A percentile compares a stretch with the other conserved stretches of the same genome.
Evolutionary conservation across 1,140 invertebrate species (phyloP).

Genomic region (Nixonia krombeini): DNA sequence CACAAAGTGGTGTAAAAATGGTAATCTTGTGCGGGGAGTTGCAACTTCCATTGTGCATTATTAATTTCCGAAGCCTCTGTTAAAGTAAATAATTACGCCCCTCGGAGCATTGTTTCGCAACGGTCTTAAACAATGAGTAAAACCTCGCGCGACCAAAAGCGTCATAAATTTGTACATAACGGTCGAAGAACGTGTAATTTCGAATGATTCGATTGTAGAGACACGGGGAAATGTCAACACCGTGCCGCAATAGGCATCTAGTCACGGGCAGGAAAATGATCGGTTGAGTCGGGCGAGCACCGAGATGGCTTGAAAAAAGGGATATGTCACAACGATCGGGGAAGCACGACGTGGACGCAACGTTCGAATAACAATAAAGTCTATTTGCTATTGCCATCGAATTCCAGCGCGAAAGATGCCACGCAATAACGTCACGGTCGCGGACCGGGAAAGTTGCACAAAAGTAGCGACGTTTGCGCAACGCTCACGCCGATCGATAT

Average conservation of each 20-base stretch:
- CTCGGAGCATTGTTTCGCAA: too few species aligned
- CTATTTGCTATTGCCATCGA: slow-evolving; percentile 20
- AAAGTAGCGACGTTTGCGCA: slow-evolving; percentile 46
- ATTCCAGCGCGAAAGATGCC: slow-evolving; percentile 35
- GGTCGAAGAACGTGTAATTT: slow-evolving; percentile 1
- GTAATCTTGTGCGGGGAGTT: too few species aligned
- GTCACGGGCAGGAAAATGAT: neutral
- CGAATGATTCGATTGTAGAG: neutral
- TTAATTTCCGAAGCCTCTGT: too few species aligned
- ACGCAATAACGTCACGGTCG: slow-evolving; percentile 49
- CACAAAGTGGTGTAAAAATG: too few species aligned
- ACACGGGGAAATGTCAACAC: slow-evolving; percentile 3
- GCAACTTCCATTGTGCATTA: too few species aligned
- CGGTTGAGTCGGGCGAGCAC: neutral
- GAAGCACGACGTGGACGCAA: slow-evolving; percentile 5
- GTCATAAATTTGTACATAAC: neutral
- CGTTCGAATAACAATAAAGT: slow-evolving; percentile 20
- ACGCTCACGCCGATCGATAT: slow-evolving; percentile 40
- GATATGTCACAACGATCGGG: slow-evolving; percentile 2
- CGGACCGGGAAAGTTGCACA: slow-evolving; percentile 41
- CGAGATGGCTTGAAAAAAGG: neutral
- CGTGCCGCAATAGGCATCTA: neutral
- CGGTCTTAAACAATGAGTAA: too few species aligned
- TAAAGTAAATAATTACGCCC: too few species aligned
- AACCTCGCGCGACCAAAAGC: too few species aligned